Evolutionary conservation across 92 coral and sea anemone genomes (phyloP), one percentile per base, ranked within the genome.

Genomic region (Chrysogorgia sp.): DNA sequence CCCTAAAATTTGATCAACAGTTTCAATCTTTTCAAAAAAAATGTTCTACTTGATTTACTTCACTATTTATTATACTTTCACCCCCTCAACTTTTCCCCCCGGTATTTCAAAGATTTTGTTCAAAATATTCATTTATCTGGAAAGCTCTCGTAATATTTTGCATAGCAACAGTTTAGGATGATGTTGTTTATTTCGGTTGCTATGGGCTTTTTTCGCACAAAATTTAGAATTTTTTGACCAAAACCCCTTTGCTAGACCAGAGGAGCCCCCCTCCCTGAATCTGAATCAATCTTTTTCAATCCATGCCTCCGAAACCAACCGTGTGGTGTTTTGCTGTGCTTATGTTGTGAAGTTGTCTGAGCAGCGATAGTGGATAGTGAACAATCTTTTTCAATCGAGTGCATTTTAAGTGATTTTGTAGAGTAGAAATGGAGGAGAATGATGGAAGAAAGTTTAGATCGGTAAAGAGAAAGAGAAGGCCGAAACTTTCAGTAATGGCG

Each of bases 221-320:
- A 82, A 37, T 34, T 52, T 22, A 49, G 53, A 10, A 68, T 66
- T 66, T 66, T 45, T 43, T 35, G 76, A 62, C 63, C 60, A 61
- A n/a, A 43, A 59, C 70, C 63, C 35, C 37, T 20, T 34, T 79
- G 40, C 77, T 63, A 53, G 21, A 34, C 31, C 40, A 15, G 14
- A 66, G 47, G 40, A 34, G 0, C 14, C 23, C 32, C 2, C 74
- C n/a, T n/a, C n/a, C n/a, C n/a, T n/a, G n/a, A n/a, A n/a, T n/a
- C n/a, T n/a, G n/a, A n/a, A n/a, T n/a, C n/a, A n/a, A n/a, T n/a
- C n/a, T n/a, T n/a, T n/a, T n/a, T n/a, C n/a, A n/a, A n/a, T n/a
- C n/a, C n/a, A n/a, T n/a, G n/a, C n/a, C n/a, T n/a, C n/a, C n/a
- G n/a, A n/a, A n/a, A n/a, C n/a, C n/a, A n/a, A n/a, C n/a, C n/a